Conservation (phyloP, 2,797 vertebrate genomes). For the Spatula clypeata region DNA sequence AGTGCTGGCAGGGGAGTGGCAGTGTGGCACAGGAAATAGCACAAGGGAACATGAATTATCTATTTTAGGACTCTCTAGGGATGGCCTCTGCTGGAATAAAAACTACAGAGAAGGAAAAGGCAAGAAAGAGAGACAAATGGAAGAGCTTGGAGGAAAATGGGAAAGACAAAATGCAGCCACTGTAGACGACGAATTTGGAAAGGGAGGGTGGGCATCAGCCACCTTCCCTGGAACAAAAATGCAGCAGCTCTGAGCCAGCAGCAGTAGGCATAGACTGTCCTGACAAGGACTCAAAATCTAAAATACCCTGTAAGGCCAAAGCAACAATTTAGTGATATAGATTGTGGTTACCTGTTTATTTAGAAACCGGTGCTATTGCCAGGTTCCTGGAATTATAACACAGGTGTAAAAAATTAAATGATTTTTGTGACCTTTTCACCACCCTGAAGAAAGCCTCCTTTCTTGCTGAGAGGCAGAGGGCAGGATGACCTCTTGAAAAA, state of each 20-base stretch:
- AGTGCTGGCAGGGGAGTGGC: constrained; percentile 32
- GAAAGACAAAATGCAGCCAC: neutral
- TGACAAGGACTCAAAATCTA: neutral
- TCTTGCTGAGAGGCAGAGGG: neutral
- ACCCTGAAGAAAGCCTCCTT: neutral
- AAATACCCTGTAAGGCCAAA: neutral
- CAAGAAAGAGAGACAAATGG: neutral
- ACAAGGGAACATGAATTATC: neutral
- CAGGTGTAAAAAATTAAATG: neutral
- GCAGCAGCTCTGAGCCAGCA: neutral
- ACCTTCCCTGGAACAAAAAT: neutral
- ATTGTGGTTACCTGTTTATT: neutral
- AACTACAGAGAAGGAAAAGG: neutral
- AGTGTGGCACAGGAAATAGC: constrained; percentile 36
- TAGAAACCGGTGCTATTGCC: neutral
- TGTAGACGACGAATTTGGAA: rapidly evolving
- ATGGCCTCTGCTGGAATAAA: neutral
- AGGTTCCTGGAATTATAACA: neutral
- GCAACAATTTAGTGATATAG: neutral
- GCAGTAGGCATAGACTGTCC: neutral
- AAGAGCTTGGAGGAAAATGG: neutral
- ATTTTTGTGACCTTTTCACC: neutral
- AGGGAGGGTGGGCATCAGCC: neutral
- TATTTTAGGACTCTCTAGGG: constrained; percentile 14
- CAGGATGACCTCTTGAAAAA: neutral